Evolutionary conservation across 1,140 invertebrate species (phyloP), one percentile per base, ranked within the genome.

Genomic region (Epicauta chinensis): DNA sequence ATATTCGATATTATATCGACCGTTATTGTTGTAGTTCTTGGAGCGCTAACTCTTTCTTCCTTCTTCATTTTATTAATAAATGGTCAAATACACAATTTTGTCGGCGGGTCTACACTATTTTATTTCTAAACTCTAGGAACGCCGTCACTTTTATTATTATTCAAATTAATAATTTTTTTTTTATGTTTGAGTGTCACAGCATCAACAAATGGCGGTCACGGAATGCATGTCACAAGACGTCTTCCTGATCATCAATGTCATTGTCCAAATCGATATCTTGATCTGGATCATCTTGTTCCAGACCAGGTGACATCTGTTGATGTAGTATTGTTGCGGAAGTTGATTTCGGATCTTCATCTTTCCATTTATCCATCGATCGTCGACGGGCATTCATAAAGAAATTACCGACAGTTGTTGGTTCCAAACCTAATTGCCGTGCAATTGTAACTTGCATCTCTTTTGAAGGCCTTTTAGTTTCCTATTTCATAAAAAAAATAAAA

Each of bases 361-460:
- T 92, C 95, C 95, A 98, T 70, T 98, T 98, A 75, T 99, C 97
- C 86, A 97, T 93, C 2, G 93, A 96, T 45, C 97, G 81, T 59
- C 97, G 81, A 43, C 97, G 77, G 16, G 97, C 97, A 74, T 99
- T 99, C 97, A 99, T 99, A 78, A 99, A 99, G 80, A 99, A 99
- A 73, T 99, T 99, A 17, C 96, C 96, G 12, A 99, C 97, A 12
- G 97, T 99, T 31, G 94, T 97, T 14, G 96, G 93, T 72, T 99
- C 96, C 48, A 99, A 81, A 55, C 95, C 94, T 60, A 99, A 77
- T 71, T 99, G 96, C 60, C 97, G 81, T 23, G 95, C 93, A 75
- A 99, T 99, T 58, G 96, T 98, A 60, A 97, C 91, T 77, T 99
- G 97, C 96, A 99, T 98, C 78, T 99, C 97, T 75, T 99, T 98